These are phyloP conservation scores for Melanotaenia maccullochi DNA, from an alignment of 2,797 vertebrate species.

Conservation along the genomic window DNA sequence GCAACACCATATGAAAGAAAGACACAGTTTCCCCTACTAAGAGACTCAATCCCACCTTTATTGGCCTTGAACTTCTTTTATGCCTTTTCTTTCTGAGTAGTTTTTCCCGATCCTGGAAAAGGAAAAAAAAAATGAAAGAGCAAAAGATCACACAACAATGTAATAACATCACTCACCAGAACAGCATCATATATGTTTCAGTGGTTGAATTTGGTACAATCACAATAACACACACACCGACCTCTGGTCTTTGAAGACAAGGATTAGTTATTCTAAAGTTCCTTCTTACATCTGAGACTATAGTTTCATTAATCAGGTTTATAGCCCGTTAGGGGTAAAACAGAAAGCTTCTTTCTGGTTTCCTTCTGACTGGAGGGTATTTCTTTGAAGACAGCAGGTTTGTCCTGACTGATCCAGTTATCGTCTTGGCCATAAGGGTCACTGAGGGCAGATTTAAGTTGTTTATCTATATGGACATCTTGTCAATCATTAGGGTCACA, in stretches of 20 bases:
- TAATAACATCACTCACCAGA: neutral
- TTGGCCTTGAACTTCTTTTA: conserved; percentile 96
- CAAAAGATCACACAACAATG: neutral
- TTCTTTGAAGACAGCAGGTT: too few species aligned
- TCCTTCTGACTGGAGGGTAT: neutral
- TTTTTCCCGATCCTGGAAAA: conserved; percentile 93
- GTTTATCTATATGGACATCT: neutral
- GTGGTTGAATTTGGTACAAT: neutral
- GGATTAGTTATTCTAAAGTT: too few species aligned
- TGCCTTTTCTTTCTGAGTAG: conserved; percentile 94
- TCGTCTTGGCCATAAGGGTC: neutral
- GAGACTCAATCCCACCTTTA: conserved; percentile 82
- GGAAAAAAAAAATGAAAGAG: neutral
- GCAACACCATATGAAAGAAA: neutral
- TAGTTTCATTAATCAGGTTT: too few species aligned
- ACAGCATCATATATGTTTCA: neutral
- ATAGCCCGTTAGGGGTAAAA: neutral
- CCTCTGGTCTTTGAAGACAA: too few species aligned
- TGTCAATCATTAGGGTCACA: neutral
- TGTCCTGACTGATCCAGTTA: too few species aligned
- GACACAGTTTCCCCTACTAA: neutral
- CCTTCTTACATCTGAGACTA: too few species aligned
- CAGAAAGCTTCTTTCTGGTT: neutral
- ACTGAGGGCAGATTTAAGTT: neutral
- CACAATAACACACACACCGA: neutral